phyloP scores from a whole-genome alignment of 1,140 invertebrate species.

The Drosophila watanabei region DNA sequence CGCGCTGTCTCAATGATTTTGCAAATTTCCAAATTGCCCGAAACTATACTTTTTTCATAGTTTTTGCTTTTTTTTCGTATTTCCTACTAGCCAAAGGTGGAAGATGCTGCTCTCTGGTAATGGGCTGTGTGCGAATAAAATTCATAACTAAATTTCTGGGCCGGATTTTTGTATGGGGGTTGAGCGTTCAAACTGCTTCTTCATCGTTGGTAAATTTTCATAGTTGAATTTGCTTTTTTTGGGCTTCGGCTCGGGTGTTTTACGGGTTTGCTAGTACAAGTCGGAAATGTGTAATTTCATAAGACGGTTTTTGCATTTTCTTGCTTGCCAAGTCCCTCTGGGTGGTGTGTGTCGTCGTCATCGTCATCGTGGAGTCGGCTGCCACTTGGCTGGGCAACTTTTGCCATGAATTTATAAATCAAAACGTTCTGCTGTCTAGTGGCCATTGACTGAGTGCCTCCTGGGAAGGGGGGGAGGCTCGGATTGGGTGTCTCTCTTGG shows the following conservation, averaged over 20 bases:
- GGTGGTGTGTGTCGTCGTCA: slow-evolving; percentile 52
- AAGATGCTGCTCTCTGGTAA: slow-evolving; percentile 36
- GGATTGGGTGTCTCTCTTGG: slow-evolving; percentile 48
- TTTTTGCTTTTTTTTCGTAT: slow-evolving; percentile 1
- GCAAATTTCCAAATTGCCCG: slow-evolving; percentile 81
- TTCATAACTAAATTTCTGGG: slow-evolving; percentile 66
- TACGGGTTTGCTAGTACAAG: slow-evolving; percentile 71
- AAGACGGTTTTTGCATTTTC: slow-evolving; percentile 78
- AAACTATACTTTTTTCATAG: slow-evolving; percentile 35
- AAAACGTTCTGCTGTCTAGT: slow-evolving; percentile 76
- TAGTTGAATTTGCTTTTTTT: slow-evolving; percentile 59
- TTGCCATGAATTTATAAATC: slow-evolving; percentile 84
- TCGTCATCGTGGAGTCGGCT: slow-evolving; percentile 50
- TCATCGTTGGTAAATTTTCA: slow-evolving; percentile 49
- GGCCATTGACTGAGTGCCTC: slow-evolving; percentile 57
- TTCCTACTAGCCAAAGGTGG: slow-evolving; percentile 50
- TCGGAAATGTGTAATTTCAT: slow-evolving; percentile 84
- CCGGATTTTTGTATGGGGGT: slow-evolving; percentile 16
- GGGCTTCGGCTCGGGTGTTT: slow-evolving; percentile 59
- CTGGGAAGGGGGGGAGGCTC: slow-evolving; percentile 12
- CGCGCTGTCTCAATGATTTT: slow-evolving; percentile 75
- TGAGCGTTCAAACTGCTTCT: slow-evolving; percentile 36
- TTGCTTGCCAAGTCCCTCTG: slow-evolving; percentile 66
- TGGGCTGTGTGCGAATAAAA: slow-evolving; percentile 48
- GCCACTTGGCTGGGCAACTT: slow-evolving; percentile 79